Conservation (phyloP, 1,140 invertebrate genomes). For the Plodia interpunctella region DNA sequence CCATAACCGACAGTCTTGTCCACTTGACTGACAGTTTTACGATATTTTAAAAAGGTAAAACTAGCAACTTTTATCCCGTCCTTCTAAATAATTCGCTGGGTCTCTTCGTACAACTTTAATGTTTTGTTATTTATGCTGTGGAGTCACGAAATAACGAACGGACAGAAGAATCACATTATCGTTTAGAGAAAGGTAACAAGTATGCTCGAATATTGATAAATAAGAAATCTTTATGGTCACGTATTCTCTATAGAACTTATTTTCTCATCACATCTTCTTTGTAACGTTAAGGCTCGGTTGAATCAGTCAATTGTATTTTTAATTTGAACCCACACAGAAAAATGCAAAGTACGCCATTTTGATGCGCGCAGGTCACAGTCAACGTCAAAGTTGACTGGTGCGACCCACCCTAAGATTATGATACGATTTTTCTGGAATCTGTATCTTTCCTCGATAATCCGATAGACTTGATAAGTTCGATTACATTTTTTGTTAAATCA, state of each 20-base stretch:
- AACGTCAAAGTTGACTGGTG: too few species aligned
- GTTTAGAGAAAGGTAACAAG: not conserved
- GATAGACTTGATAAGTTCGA: too few species aligned
- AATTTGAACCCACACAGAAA: too few species aligned
- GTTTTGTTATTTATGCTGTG: constrained; percentile 42
- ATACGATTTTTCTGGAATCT: too few species aligned
- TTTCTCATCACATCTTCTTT: not conserved
- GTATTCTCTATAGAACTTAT: not conserved
- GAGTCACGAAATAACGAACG: not conserved
- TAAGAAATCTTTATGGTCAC: not conserved
- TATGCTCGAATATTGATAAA: not conserved
- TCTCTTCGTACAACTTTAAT: constrained; percentile 54
- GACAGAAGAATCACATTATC: not conserved
- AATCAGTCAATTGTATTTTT: too few species aligned
- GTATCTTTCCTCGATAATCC: too few species aligned
- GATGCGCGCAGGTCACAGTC: too few species aligned
- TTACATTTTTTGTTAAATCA: too few species aligned
- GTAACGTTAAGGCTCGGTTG: not conserved
- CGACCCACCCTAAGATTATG: too few species aligned
- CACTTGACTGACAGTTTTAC: constrained; percentile 1
- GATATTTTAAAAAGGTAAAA: constrained; percentile 10
- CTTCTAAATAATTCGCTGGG: constrained; percentile 40
- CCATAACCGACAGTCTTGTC: not conserved
- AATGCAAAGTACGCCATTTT: too few species aligned
- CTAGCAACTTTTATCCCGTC: constrained; percentile 8